Conservation (phyloP, 2,113 vertebrate species). For the Phycodurus eques region DNA sequence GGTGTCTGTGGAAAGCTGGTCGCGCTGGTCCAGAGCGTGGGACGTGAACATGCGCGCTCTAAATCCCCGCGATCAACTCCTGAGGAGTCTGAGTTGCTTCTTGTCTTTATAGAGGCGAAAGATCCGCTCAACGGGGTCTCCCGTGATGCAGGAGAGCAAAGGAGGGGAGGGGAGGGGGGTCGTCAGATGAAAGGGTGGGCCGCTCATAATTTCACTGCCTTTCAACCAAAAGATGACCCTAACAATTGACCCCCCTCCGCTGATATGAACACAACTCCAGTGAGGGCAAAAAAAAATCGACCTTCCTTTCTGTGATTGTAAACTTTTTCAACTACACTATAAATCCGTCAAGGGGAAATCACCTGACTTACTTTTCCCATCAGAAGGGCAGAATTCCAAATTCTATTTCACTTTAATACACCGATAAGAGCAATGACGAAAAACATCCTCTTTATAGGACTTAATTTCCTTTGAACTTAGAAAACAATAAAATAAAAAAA, state of each 20-base stretch:
- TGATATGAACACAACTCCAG: conserved; percentile 20
- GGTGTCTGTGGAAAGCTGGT: background rate
- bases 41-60: conserved; percentile 58
- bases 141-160: conserved; percentile 70
- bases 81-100: conserved; percentile 67
- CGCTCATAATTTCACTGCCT: conserved; percentile 68
- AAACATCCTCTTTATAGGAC: too few relatives aligned
- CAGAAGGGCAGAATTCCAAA: too few relatives aligned
- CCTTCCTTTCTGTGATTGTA: background rate
- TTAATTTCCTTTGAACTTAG: too few relatives aligned
- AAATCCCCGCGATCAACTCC: conserved; percentile 75
- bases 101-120: conserved; percentile 77
- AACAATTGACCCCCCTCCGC: conserved; percentile 51
- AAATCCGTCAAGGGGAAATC: too few relatives aligned
- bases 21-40: conserved; percentile 22
- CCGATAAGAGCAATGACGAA: too few relatives aligned
- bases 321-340: background rate
- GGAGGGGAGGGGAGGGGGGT: conserved; percentile 36
- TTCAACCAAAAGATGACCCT: conserved; percentile 69
- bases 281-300: background rate
- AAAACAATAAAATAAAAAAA: too few relatives aligned
- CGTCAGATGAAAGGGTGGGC: conserved; percentile 66
- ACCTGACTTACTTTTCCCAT: too few relatives aligned
- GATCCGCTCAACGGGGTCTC: conserved; percentile 78
- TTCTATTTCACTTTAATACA: too few relatives aligned